Percentiles rank a stretch among this genome's conserved stretches.
phyloP scores from a whole-genome alignment of 2,797 vertebrate genomes.

The Lagorchestes hirsutus region DNA sequence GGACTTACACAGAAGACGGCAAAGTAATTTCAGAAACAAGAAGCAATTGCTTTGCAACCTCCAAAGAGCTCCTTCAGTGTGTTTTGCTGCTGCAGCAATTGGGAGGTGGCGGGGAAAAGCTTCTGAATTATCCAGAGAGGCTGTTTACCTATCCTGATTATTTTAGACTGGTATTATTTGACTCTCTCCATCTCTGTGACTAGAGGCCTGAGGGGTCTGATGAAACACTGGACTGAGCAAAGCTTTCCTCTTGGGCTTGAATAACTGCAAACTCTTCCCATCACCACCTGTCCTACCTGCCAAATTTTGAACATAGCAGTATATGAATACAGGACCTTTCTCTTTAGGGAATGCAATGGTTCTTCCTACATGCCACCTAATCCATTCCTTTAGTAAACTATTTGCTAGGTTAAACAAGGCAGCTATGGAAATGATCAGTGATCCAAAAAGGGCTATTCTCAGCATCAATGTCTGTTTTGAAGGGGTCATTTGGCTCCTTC shows the following conservation, averaged over 20 bases:
- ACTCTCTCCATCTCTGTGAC: not conserved
- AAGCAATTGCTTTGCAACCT: constrained; percentile 66
- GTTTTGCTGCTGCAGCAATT: constrained; percentile 3
- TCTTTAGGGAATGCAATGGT: not conserved
- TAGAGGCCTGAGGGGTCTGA: not conserved
- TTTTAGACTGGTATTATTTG: not conserved
- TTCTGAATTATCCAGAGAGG: not conserved
- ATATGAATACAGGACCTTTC: not conserved
- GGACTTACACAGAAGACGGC: constrained; percentile 58
- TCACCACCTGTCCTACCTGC: not conserved
- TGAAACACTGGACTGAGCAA: not conserved
- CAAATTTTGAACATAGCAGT: not conserved
- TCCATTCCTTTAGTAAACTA: constrained; percentile 7
- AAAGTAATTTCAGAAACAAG: constrained; percentile 72
- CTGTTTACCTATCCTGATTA: not conserved
- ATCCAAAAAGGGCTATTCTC: not conserved
- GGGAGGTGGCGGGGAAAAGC: not conserved
- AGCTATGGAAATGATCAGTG: not conserved
- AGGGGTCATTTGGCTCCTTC: not conserved
- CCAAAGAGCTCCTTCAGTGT: not conserved
- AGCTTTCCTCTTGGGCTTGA: not conserved
- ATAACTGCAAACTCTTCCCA: not conserved
- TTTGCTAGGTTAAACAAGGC: not conserved
- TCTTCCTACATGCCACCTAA: not conserved
- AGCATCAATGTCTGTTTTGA: not conserved